These are phyloP conservation scores for Oenanthe oenanthe DNA, from an alignment of 2,113 vertebrate genomes.

Conservation along the genomic window DNA sequence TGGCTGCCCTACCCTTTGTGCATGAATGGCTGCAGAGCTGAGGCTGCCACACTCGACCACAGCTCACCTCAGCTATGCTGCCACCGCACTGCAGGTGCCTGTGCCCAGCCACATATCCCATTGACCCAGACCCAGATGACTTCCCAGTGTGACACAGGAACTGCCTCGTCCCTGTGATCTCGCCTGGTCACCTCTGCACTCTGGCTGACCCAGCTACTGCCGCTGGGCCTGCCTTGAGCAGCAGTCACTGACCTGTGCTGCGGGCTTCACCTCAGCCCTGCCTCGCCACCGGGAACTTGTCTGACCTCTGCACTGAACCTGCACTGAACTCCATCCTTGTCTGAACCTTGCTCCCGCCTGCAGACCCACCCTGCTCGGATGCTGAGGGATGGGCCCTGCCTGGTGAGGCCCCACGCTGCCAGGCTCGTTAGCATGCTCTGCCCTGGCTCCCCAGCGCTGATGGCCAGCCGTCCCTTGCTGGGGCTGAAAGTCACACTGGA, in stretches of 20 bases:
- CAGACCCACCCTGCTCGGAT: not conserved
- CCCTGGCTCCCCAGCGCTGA: fast-evolving
- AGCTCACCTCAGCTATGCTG: not conserved
- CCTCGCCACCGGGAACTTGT: not conserved
- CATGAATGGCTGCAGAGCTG: not conserved
- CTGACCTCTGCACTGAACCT: not conserved
- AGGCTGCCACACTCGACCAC: not conserved
- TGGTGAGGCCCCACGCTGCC: not conserved
- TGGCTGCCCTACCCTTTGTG: not conserved
- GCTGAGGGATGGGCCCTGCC: fast-evolving
- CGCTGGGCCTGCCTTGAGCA: not conserved
- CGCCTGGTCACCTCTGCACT: not conserved
- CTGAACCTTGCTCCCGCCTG: not conserved
- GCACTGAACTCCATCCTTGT: not conserved
- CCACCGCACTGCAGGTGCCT: not conserved
- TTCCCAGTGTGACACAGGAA: not conserved
- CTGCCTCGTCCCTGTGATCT: not conserved
- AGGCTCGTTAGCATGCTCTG: not conserved
- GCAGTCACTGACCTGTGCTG: not conserved
- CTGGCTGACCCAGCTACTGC: not conserved
- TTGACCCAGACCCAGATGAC: not conserved
- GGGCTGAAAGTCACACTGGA: not conserved
- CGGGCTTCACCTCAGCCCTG: not conserved
- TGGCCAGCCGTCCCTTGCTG: not conserved
- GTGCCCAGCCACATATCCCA: fast-evolving